phyloP scores from a whole-genome alignment of 2,113 vertebrate species.

The Lepisosteus oculatus region DNA sequence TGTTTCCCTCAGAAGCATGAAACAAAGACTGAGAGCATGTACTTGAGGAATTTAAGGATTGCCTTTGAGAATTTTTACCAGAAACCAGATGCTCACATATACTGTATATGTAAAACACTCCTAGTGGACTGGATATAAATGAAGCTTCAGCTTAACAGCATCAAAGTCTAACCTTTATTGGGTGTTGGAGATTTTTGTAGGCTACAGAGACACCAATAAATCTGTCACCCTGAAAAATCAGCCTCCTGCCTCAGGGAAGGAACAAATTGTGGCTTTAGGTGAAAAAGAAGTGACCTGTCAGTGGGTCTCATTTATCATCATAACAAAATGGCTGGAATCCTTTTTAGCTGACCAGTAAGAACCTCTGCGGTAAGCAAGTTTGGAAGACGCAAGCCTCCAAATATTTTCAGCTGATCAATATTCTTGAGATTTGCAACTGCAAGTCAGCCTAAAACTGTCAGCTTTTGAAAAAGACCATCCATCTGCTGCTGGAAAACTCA shows the following conservation, averaged over 20 bases:
- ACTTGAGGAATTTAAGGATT: no score
- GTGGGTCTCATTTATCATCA: constrained; percentile 81
- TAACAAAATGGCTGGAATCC: constrained; percentile 79
- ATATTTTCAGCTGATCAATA: constrained; percentile 72
- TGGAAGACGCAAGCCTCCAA: constrained; percentile 61
- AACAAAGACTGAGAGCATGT: no score
- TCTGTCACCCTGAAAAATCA: constrained; percentile 85
- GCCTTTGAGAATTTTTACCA: no score
- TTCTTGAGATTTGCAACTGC: constrained; percentile 54
- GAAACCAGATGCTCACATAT: no score
- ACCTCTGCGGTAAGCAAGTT: constrained; percentile 83
- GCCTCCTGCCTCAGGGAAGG: constrained; percentile 73
- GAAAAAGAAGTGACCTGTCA: constrained; percentile 85
- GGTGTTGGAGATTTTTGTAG: constrained; percentile 77
- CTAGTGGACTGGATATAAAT: constrained; percentile 61
- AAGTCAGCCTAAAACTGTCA: constrained; percentile 44
- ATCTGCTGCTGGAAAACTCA: constrained; percentile 3
- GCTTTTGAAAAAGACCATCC: constrained; percentile 19
- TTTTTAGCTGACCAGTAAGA: constrained; percentile 72
- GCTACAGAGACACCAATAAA: constrained; percentile 80
- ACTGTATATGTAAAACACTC: constrained; percentile 1
- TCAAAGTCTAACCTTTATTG: constrained; percentile 70
- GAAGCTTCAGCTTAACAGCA: constrained; percentile 64
- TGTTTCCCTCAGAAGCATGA: no score
- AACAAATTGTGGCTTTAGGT: constrained; percentile 88